Conservation (phyloP, 2,113 vertebrate genomes). For the Orycteropus afer region DNA sequence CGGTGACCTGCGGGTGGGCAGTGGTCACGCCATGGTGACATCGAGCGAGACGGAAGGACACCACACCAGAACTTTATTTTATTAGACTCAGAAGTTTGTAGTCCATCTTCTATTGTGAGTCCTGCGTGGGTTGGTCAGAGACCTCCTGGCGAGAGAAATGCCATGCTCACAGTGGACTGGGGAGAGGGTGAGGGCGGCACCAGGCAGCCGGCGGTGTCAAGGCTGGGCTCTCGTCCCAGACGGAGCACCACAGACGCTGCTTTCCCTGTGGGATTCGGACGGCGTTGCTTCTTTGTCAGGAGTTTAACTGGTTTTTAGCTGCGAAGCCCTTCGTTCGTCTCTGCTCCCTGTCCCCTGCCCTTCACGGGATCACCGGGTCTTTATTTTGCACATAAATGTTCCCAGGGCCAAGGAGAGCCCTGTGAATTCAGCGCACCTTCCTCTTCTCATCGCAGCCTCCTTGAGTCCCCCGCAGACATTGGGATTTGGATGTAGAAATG, state of each 20-base stretch:
- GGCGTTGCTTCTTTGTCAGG: background rate
- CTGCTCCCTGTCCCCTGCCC: too few species aligned
- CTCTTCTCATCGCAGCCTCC: background rate
- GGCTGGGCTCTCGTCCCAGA: rapidly evolving
- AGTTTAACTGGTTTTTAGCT: background rate
- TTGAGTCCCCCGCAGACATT: background rate
- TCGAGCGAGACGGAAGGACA: background rate
- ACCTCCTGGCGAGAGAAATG: too few species aligned
- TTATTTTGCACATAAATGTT: background rate
- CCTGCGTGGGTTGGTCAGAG: background rate
- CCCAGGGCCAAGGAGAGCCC: background rate
- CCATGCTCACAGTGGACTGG: too few species aligned
- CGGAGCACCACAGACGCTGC: rapidly evolving
- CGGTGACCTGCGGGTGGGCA: rapidly evolving
- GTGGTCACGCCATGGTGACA: background rate
- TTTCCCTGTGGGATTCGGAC: background rate
- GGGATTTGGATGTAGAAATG: background rate
- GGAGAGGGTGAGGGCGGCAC: too few species aligned
- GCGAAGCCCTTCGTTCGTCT: background rate
- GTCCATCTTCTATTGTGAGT: rapidly evolving
- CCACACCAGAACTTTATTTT: background rate
- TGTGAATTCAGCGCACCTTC: background rate
- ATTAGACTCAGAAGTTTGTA: too few species aligned
- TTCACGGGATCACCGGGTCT: background rate
- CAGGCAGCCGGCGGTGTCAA: too few species aligned